Base-by-base conservation (phyloP, 2,797 vertebrate species). In the Streptopelia turtur region DNA sequence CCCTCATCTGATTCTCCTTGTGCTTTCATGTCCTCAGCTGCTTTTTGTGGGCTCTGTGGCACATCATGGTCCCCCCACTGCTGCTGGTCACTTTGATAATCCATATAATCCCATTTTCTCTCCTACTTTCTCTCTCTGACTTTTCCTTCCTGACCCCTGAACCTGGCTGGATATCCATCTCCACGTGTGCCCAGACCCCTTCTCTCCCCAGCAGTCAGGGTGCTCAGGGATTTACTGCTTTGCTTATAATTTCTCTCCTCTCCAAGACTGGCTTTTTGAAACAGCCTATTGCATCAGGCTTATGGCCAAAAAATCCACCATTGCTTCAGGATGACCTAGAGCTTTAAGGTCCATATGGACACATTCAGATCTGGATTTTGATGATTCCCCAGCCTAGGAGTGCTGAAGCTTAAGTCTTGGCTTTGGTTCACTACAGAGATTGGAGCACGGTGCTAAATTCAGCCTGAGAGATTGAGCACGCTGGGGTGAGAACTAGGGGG, bases 391-490 rank as follows among this genome's bases (percentile, higher is more conserved):
- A 55, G 16, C 5, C 31, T 4, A 23, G 35, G 12, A 59, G 23
- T 16, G 72, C 37, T 60, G 41, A 65, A 72, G 35, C 13, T 33
- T 9, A 20, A 81, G 21, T 6, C 37, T 76, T 56, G 68, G 50
- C 71, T 69, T 37, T 53, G 60, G 13, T 18, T 91, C 55, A 13
- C 33, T 72, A 0, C 31, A 13, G 16, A 74, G 56, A 6, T 0
- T 53, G 53, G 21, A 84, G 27, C 45, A 35, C 14, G 2, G 5
- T 20, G 63, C n/a, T 17, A 18, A 1, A 27, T 33, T 39, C 41
- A 41, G 4, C 57, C 52, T 55, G 41, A 72, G 45, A 41, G 17
- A 27, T 1, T 9, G 63, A 79, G 25, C 0, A 6, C 0, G 0
- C 41, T 31, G 59, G 11, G 16, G 37, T 5, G 22, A 66, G 27